These are phyloP conservation scores for Drymonia ruficornis DNA, from an alignment of 2,888 invertebrate genomes.

Conservation along the genomic window DNA sequence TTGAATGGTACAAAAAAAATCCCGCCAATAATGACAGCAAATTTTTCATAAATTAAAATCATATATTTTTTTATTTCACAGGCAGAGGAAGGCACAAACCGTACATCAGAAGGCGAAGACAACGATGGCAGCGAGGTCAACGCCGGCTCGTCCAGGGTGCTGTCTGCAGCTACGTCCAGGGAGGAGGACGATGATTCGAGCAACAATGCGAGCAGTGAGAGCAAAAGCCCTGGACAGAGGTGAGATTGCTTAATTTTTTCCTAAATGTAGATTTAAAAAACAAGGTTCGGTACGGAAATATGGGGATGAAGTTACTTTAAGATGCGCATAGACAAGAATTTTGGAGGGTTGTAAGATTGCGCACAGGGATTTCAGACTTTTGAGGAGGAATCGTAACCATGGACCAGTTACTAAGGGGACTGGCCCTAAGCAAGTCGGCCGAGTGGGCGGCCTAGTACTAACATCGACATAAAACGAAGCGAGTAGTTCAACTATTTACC, in stretches of 20 bases:
- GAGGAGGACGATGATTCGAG: conserved; percentile 90
- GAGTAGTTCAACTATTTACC: no score
- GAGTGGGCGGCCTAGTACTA: no score
- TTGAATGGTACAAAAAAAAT: no score
- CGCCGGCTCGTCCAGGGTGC: conserved; percentile 72
- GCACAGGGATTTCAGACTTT: no score
- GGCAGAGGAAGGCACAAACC: conserved; percentile 79
- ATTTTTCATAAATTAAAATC: neutral
- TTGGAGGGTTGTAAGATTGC: no score
- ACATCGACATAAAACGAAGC: no score
- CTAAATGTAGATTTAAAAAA: neutral
- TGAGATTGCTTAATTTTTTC: conserved; percentile 39
- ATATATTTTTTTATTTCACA: conserved; percentile 43
- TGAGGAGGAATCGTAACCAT: no score
- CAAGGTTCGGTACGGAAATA: neutral
- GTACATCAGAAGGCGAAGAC: conserved; percentile 75
- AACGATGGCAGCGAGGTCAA: conserved; percentile 74
- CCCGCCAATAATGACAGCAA: no score
- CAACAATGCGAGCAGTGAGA: conserved; percentile 88
- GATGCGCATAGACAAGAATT: no score
- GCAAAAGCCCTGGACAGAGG: conserved; percentile 90
- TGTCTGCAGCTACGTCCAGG: conserved; percentile 87
- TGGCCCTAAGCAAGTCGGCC: no score
- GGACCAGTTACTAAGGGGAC: no score
- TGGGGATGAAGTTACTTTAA: neutral